Evolutionary conservation across 2,888 invertebrate genomes (phyloP).

Genomic region (Drosophila emarginata): DNA sequence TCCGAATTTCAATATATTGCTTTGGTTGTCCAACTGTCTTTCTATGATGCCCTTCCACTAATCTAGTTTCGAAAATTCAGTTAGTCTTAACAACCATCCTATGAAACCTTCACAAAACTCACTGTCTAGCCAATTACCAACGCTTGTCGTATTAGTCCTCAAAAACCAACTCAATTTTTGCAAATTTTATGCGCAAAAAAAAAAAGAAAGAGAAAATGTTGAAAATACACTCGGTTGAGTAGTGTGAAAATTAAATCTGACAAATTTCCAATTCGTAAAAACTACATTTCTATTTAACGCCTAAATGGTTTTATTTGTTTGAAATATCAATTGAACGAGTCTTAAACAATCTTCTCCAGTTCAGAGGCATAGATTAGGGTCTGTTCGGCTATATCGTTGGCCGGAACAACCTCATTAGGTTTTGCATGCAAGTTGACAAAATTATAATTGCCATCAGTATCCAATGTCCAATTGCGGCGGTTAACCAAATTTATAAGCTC

Average conservation of each 20-base stretch:
- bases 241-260: slow-evolving; percentile 76
- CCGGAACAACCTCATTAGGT: slow-evolving; percentile 48
- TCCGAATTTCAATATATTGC: slow-evolving; percentile 10
- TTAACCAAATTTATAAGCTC: slow-evolving; percentile 43
- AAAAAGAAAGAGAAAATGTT: too few species aligned
- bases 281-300: slow-evolving; percentile 41
- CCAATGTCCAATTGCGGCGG: slow-evolving; percentile 54
- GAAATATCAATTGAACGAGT: slow-evolving; percentile 12
- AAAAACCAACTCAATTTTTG: slow-evolving; percentile 40
- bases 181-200: slow-evolving; percentile 19
- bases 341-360: slow-evolving; percentile 68
- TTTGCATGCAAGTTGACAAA: slow-evolving; percentile 37
- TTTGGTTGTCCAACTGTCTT: too few species aligned
- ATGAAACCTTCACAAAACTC: slow-evolving; percentile 35
- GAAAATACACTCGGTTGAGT: slow-evolving; percentile 41
- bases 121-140: slow-evolving; percentile 46
- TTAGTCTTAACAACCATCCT: slow-evolving; percentile 46
- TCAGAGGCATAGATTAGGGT: slow-evolving; percentile 64
- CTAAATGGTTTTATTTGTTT: slow-evolving; percentile 38
- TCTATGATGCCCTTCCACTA: not conserved
- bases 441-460: slow-evolving; percentile 55
- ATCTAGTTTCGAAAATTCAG: not conserved
- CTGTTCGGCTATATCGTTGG: slow-evolving; percentile 62
- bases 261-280: slow-evolving; percentile 59
- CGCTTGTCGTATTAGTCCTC: slow-evolving; percentile 71